Conservation (phyloP, 2,888 invertebrate genomes). For the Yponomeuta plumbellus region DNA sequence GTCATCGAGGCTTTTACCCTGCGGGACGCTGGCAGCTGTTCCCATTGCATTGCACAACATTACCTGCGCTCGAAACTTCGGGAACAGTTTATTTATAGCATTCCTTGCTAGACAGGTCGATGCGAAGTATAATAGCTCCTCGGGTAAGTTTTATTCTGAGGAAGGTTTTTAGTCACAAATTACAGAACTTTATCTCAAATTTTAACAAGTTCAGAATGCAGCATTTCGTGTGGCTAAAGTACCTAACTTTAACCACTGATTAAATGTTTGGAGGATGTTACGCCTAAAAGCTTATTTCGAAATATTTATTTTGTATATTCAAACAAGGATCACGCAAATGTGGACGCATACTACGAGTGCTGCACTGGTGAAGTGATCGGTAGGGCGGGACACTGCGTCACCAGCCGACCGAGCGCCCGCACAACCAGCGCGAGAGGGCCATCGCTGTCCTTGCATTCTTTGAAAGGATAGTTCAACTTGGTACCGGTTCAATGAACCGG, state of each 20-base stretch:
- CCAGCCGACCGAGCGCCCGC: constrained; percentile 24
- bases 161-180: no score
- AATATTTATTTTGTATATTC: constrained; percentile 44
- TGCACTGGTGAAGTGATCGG: constrained; percentile 20
- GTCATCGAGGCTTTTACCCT: constrained; percentile 66
- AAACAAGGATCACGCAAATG: constrained; percentile 37
- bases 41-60: constrained; percentile 55
- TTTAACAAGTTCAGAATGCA: background rate
- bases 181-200: no score
- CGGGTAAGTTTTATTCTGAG: no score
- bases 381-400: constrained; percentile 20
- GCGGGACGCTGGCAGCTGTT: constrained; percentile 46
- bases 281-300: constrained; percentile 49
- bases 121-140: background rate
- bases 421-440: constrained; percentile 35
- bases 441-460: constrained; percentile 70
- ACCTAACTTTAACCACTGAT: background rate
- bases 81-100: constrained; percentile 22
- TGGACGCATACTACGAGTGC: constrained; percentile 22
- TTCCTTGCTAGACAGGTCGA: background rate
- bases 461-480: constrained; percentile 52
- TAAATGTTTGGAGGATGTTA: constrained; percentile 19
- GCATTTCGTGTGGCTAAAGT: background rate
- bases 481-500: constrained; percentile 65
- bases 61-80: constrained; percentile 46